Base-by-base conservation (phyloP, 2,888 invertebrate genomes). In the Gymnocheta viridis region DNA sequence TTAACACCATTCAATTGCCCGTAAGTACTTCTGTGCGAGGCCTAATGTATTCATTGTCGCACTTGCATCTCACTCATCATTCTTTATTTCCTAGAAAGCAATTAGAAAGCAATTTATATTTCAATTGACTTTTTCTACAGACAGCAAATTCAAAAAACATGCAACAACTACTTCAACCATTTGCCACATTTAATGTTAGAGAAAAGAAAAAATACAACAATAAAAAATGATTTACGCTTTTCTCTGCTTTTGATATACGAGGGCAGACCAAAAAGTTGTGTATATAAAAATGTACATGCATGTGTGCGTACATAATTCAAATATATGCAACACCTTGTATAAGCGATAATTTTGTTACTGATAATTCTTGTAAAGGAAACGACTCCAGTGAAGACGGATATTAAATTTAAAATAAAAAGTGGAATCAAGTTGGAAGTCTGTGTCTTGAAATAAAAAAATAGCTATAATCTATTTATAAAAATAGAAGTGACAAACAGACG, bases 91-190 rank as follows among this genome's bases (percentile, higher is more conserved):
- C 77, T 77, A 74, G 82, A 81, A 87, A 84, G 73, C 86, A 86
- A 87, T 87, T 87, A 87, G 85, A 78, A 84, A 85, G 67, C 82
- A 85, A 87, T 86, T 86, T 82, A 85, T 84, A 82, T 84, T 82
- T 83, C 79, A 72, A 67, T 85, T 85, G 82, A 82, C 70, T 85
- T 72, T 79, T 74, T 74, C 82, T 64, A 58, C 62, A 82, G 69
- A 64, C 69, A 72, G 35, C 17, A 70, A 60, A 64, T 62, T 38
- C 27, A 64, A 47, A 32, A 60, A 62, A 56, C 27, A 79, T 70
- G 66, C 56, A 80, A 58, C 58, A 73, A 56, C 9, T 56, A 38
- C 49, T 38, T 38, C 56, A 72, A 56, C 47, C 58, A 58, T 80
- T 81, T 67, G 60, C 29, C 67, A 51, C 73, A 60, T 67, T 60